phyloP scores from a whole-genome alignment of 2,797 vertebrate species.

The Gobionotothen gibberifrons region DNA sequence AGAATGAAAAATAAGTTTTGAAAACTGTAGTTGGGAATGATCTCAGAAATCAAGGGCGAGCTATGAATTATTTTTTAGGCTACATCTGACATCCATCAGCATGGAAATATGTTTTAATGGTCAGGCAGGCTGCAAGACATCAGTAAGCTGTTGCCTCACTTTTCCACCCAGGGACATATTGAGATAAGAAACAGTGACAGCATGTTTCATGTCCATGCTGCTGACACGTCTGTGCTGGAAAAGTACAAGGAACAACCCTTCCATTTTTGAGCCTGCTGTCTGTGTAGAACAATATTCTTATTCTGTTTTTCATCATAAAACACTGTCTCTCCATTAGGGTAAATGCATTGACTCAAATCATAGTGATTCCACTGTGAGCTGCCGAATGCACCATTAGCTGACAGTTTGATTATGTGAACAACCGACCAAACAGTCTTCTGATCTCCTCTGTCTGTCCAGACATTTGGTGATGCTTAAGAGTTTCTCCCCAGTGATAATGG shows the following conservation, averaged over 20 bases:
- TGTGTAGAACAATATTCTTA: constrained; percentile 47
- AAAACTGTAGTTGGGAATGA: constrained; percentile 64
- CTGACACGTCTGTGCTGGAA: constrained; percentile 77
- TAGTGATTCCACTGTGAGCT: constrained; percentile 56
- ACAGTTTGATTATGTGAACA: constrained; percentile 73
- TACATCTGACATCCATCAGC: constrained; percentile 84
- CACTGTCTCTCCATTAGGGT: constrained; percentile 68
- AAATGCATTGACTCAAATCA: constrained; percentile 63
- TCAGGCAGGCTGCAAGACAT: constrained; percentile 83
- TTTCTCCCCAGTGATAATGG: constrained; percentile 71
- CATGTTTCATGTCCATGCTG: constrained; percentile 79
- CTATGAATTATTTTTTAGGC: constrained; percentile 47
- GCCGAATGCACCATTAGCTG: constrained; percentile 72
- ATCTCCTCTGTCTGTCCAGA: constrained; percentile 78
- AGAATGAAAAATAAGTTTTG: constrained; percentile 61
- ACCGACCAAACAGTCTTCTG: constrained; percentile 70
- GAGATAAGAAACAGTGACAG: constrained; percentile 83
- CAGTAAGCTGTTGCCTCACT: constrained; percentile 83
- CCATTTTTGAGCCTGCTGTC: constrained; percentile 63
- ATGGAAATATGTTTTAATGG: constrained; percentile 84
- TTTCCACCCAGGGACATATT: constrained; percentile 79
- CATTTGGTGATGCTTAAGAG: constrained; percentile 81
- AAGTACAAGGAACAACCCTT: constrained; percentile 72
- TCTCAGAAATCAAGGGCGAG: constrained; percentile 72
- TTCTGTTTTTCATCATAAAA: constrained; percentile 65